Conservation (phyloP, 2,113 vertebrate genomes). For the Corythaixoides concolor region DNA sequence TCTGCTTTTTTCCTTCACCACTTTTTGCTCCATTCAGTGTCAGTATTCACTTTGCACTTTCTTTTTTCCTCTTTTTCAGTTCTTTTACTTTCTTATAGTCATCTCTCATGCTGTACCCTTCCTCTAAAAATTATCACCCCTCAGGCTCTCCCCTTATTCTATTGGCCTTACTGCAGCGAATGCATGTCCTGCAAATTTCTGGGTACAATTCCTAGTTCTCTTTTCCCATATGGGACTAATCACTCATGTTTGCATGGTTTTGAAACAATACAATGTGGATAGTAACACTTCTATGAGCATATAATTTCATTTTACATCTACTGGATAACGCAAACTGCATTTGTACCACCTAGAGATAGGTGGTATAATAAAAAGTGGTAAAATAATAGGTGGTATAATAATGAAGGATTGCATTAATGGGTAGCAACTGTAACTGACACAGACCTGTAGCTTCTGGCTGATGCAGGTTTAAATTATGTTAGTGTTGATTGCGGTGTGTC, state of each 20-base stretch:
- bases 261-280: background rate
- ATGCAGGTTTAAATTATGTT: constrained; percentile 36
- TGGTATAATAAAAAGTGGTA: constrained; percentile 16
- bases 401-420: constrained; percentile 8
- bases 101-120: background rate
- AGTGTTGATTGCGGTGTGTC: constrained; percentile 34
- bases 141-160: background rate
- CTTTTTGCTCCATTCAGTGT: constrained; percentile 24
- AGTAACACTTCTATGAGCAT: background rate
- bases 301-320: background rate
- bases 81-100: background rate
- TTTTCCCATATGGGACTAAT: background rate
- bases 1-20: constrained; percentile 20
- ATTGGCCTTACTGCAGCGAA: background rate
- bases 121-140: background rate
- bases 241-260: background rate
- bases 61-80: background rate
- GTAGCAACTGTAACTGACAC: background rate
- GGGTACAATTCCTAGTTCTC: background rate
- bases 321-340: background rate
- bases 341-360: background rate
- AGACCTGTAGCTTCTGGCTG: constrained; percentile 1
- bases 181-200: background rate
- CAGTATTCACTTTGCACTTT: constrained; percentile 13
- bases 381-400: constrained; percentile 18